A percentile compares a stretch with the other conserved stretches of the same genome.
phyloP scores from a whole-genome alignment of 2,113 vertebrate genomes.

The Alligator sinensis region DNA sequence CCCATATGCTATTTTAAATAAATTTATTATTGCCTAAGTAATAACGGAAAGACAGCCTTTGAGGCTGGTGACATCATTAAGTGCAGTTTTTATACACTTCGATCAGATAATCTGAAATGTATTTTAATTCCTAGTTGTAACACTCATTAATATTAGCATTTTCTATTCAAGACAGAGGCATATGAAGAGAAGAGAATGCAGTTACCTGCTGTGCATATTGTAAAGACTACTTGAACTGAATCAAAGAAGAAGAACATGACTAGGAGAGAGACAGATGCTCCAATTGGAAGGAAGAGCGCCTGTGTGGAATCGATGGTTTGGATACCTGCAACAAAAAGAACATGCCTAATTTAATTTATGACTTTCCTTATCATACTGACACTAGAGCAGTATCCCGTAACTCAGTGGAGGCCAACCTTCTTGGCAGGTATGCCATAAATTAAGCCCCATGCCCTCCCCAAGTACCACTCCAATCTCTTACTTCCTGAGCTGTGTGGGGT shows the following conservation, averaged over 20 bases:
- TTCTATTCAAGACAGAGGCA: neutral
- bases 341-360: accelerated
- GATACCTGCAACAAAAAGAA: slow-evolving; percentile 86
- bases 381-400: too few species aligned
- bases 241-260: slow-evolving; percentile 99
- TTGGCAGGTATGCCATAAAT: too few species aligned
- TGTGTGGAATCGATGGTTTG: slow-evolving; percentile 99
- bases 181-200: neutral
- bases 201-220: slow-evolving; percentile 99
- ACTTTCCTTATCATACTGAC: neutral
- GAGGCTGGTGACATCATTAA: neutral
- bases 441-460: too few species aligned
- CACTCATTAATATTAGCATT: neutral
- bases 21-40: slow-evolving; percentile 30
- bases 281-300: slow-evolving; percentile 96
- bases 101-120: neutral
- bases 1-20: neutral
- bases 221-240: slow-evolving; percentile 99
- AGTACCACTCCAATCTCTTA: too few species aligned
- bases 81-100: neutral
- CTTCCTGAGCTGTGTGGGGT: too few species aligned
- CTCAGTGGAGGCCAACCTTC: too few species aligned
- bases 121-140: slow-evolving; percentile 9
- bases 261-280: slow-evolving; percentile 96
- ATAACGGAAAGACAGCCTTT: slow-evolving; percentile 12